These are phyloP conservation scores for Melinaea menophilus DNA, from an alignment of 2,888 invertebrate species.

Conservation along the genomic window DNA sequence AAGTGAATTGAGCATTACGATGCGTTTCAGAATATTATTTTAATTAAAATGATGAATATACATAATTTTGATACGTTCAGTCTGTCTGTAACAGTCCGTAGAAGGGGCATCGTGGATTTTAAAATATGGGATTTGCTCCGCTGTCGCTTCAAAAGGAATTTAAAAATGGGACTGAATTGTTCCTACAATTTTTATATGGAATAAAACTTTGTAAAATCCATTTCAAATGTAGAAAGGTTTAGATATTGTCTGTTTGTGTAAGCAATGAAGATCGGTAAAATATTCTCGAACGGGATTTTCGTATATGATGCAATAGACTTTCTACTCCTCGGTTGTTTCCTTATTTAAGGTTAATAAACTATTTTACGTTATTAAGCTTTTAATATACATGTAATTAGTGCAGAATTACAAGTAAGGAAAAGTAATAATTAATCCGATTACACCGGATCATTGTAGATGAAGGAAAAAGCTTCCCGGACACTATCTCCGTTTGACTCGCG, in stretches of 20 bases:
- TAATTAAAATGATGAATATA: no score
- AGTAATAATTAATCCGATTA: not conserved
- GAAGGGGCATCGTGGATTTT: conserved; percentile 23
- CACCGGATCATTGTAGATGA: not conserved
- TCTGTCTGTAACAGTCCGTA: conserved; percentile 11
- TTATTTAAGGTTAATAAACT: no score
- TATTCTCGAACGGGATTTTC: no score
- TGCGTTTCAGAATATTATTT: no score
- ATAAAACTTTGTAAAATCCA: not conserved
- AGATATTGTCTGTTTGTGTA: no score
- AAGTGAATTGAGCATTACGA: no score
- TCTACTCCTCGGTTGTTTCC: no score
- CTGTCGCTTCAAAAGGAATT: conserved; percentile 14
- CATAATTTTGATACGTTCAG: no score
- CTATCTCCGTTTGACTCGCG: not conserved
- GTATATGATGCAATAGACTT: no score
- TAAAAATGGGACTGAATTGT: conserved; percentile 23
- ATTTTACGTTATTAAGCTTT: no score
- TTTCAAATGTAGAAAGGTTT: not conserved
- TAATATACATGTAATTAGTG: not conserved
- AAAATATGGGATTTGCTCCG: conserved; percentile 25
- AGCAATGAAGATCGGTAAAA: no score
- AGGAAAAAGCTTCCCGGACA: not conserved
- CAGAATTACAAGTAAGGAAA: not conserved
- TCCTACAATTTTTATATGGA: conserved; percentile 17